These are phyloP conservation scores for Poecilobothrus nobilitatus DNA, from an alignment of 2,888 invertebrate genomes.

Conservation along the genomic window DNA sequence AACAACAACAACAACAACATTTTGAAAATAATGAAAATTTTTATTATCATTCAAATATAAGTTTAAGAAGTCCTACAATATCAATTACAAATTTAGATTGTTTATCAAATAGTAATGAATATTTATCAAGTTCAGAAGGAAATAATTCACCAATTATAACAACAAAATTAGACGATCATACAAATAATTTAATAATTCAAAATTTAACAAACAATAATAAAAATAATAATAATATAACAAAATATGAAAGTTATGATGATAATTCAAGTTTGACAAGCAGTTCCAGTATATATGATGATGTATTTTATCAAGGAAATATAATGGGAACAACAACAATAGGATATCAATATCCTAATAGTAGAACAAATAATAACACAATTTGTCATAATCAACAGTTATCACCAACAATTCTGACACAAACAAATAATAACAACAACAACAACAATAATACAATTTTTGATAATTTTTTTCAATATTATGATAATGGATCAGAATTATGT, in stretches of 20 bases:
- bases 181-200: too few species aligned
- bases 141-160: background rate
- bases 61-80: background rate
- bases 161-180: background rate
- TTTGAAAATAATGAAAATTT: background rate
- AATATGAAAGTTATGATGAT: slow-evolving; percentile 41
- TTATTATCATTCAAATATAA: background rate
- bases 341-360: slow-evolving; percentile 7
- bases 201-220: background rate
- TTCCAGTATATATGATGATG: slow-evolving; percentile 22
- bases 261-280: slow-evolving; percentile 40
- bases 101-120: background rate
- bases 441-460: background rate
- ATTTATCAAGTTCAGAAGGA: background rate
- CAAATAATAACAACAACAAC: too few species aligned
- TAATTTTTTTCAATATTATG: background rate
- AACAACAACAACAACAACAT: background rate
- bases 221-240: background rate
- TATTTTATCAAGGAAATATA: background rate
- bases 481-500: background rate
- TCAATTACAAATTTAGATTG: background rate
- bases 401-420: background rate
- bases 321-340: background rate
- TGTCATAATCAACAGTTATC: background rate
- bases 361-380: background rate